Base-by-base conservation (phyloP, 2,888 invertebrate genomes). In the Pyrocoelia pectoralis region DNA sequence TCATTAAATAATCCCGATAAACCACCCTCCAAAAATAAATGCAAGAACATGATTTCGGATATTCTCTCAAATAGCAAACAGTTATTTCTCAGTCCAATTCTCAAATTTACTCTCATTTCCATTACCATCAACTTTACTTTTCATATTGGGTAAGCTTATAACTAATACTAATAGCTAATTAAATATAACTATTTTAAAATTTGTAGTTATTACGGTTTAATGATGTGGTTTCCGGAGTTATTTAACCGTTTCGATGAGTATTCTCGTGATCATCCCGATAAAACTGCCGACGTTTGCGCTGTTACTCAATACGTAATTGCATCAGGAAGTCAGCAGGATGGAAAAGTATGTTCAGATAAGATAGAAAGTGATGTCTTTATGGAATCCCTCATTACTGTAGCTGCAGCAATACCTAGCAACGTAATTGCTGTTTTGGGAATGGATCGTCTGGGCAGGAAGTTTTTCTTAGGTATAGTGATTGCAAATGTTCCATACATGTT, bases 191-290 rank as follows among this genome's bases (percentile, higher is more conserved):
- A 15, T 10, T 2, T 33, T 33, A n/a, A 10, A 6, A 3, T 33
- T 74, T 80, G 8, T 81, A 91, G 93, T 59, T 97, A 95, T 81
- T 97, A 97, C 80, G 96, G 96, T 41, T 84, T 97, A 56, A 95
- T 95, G 93, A 94, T 97, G 93, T 97, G 97, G 97, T 95, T 96
- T 83, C 96, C 96, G 0, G 95, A 96, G 82, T 86, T 97, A 77
- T 97, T 96, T 83, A 93, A 92, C 79, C 90, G 95, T 50, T 94
- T 93, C 80, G 93, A 94, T 82, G 92, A 92, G 78, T 94, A 87
- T 83, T 86, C 88, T 53, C 84, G 86, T 55, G 83, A 84, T 28
- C 88, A 91, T 81, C 89, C 90, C 53, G 87, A 86, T 72, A 83
- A 84, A 50, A 84, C 86, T 53, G 89, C 90, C 0, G 87, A 88